Conservation (phyloP, 2,797 vertebrate genomes). For the Phalanger gymnotis region DNA sequence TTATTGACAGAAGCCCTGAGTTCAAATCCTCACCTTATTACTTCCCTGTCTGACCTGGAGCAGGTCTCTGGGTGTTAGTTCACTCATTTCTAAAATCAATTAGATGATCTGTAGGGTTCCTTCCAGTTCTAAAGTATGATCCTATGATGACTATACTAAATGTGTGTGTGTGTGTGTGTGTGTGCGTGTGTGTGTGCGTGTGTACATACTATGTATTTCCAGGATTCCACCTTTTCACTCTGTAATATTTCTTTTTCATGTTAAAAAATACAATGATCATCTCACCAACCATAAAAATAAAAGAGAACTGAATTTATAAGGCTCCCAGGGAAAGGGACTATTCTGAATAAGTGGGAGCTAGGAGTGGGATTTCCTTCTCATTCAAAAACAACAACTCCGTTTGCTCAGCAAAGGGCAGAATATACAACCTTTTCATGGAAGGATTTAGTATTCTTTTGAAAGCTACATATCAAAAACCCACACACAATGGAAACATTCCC, state of each 20-base stretch:
- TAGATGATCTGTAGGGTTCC: not conserved
- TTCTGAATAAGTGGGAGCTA: conserved; percentile 68
- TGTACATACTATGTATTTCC: not conserved
- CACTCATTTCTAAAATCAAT: not conserved
- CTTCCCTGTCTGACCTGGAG: not conserved
- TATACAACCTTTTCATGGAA: conserved; percentile 81
- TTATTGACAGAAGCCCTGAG: not conserved
- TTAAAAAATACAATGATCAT: conserved; percentile 8
- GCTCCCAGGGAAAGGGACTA: conserved; percentile 70
- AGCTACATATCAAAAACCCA: conserved; percentile 84
- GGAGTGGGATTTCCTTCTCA: conserved; percentile 79
- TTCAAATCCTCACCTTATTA: not conserved
- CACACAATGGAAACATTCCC: conserved; percentile 84
- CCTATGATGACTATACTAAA: not conserved
- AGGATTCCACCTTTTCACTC: not conserved
- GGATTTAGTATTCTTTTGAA: conserved; percentile 82
- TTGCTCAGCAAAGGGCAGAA: conserved; percentile 76
- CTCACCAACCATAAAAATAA: conserved; percentile 19
- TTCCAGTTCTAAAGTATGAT: not conserved
- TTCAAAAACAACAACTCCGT: conserved; percentile 77
- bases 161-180: too few species aligned
- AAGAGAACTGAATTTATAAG: conserved; percentile 32
- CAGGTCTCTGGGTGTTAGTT: not conserved
- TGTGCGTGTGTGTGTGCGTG: not conserved
- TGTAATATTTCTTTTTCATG: not conserved